Percentiles rank a stretch among this genome's conserved stretches.
Evolutionary conservation across 2,113 vertebrate species (phyloP).

Genomic region (Phaetusa simplex): DNA sequence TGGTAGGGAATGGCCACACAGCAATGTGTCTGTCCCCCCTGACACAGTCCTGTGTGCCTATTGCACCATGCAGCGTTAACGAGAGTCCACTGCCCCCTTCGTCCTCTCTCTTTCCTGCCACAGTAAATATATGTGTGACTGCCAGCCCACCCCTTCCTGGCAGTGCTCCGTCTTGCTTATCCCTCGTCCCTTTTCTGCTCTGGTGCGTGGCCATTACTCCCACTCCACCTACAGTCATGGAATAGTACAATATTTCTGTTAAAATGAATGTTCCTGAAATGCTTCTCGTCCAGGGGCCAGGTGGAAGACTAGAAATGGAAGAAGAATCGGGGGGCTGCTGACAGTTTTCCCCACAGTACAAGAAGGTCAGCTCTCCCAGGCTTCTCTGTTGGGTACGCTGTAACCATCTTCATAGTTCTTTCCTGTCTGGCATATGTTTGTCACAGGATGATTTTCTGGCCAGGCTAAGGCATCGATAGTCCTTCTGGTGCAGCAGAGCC

Average conservation of each 20-base stretch:
- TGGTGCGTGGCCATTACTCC: neutral
- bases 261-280: neutral
- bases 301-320: neutral
- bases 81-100: neutral
- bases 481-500: neutral
- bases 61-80: fast-evolving
- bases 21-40: neutral
- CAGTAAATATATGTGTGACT: fast-evolving
- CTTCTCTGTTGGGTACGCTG: neutral
- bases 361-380: neutral
- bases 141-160: neutral
- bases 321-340: neutral
- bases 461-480: fast-evolving
- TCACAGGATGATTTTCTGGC: neutral
- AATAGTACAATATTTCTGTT: neutral
- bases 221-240: neutral
- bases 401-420: neutral
- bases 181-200: neutral
- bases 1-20: neutral
- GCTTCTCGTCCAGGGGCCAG: neutral
- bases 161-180: neutral
- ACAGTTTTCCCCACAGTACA: neutral
- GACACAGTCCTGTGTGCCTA: neutral
- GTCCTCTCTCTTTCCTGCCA: neutral
- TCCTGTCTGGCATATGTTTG: neutral